Conservation (phyloP, 2,113 vertebrate genomes). For the Campylomormyrus tamandua region DNA sequence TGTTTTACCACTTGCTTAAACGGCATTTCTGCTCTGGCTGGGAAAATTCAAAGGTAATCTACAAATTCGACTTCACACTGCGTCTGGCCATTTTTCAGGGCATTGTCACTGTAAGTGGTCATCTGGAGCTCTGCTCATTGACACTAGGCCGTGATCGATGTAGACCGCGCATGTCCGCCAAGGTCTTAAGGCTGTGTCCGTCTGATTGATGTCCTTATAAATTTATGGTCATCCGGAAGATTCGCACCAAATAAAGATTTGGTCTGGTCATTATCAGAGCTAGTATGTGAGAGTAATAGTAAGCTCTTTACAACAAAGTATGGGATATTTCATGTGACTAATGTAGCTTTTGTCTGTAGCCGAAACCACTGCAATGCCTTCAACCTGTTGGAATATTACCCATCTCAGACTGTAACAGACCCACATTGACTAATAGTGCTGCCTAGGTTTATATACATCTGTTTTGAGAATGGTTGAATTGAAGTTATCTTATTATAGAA, state of each 20-base stretch:
- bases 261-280: neutral
- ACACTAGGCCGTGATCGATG: neutral
- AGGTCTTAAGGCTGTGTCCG: neutral
- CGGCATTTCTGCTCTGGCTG: neutral
- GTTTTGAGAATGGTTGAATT: neutral
- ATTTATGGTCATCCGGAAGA: neutral
- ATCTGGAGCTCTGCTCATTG: neutral
- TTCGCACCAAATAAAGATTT: neutral
- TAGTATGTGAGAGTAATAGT: conserved; percentile 14
- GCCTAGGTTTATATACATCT: neutral
- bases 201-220: neutral
- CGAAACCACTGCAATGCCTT: conserved; percentile 20
- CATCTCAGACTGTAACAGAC: neutral
- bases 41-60: neutral
- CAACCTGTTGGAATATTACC: neutral
- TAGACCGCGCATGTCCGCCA: neutral
- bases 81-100: neutral
- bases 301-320: conserved; percentile 27
- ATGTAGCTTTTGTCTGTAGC: conserved; percentile 6
- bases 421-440: neutral
- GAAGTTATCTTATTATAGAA: neutral
- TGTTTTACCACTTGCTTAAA: neutral
- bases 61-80: neutral
- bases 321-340: conserved; percentile 16
- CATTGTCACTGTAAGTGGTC: neutral